A percentile compares a stretch with the other conserved stretches of the same genome.
Conservation (phyloP, 1,140 invertebrate genomes). For the Nebria ingens region DNA sequence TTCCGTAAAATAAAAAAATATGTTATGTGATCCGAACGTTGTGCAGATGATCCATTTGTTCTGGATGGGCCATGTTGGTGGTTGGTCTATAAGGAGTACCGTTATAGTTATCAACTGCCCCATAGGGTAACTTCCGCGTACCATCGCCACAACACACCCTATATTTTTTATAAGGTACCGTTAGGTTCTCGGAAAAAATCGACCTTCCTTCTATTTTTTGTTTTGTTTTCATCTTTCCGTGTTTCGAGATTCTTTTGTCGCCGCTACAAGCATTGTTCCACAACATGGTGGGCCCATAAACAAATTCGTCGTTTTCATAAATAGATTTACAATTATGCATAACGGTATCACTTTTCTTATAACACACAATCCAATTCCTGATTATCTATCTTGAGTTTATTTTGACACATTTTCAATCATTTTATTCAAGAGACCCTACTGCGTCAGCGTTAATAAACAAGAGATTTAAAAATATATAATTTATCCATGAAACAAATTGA, state of each 20-base stretch:
- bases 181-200: background rate
- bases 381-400: no score
- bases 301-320: background rate
- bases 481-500: no score
- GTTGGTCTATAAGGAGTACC: background rate
- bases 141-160: background rate
- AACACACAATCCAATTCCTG: no score
- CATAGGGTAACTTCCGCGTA: conserved; percentile 3
- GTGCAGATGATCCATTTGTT: conserved; percentile 4
- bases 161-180: conserved; percentile 6
- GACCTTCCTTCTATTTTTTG: background rate
- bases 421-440: no score
- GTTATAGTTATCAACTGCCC: background rate
- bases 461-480: no score
- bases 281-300: background rate
- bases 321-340: background rate
- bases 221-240: background rate
- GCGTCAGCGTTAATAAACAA: no score
- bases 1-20: no score
- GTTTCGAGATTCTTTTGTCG: no score
- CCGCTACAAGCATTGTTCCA: conserved; percentile 8
- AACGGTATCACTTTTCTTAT: background rate
- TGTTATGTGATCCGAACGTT: no score
- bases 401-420: no score
- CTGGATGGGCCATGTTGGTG: background rate